A percentile compares a stretch with the other conserved stretches of the same genome.
These are phyloP conservation scores for Epizoanthus scotinus DNA, from an alignment of 92 coral and sea anemone genomes.

Conservation along the genomic window DNA sequence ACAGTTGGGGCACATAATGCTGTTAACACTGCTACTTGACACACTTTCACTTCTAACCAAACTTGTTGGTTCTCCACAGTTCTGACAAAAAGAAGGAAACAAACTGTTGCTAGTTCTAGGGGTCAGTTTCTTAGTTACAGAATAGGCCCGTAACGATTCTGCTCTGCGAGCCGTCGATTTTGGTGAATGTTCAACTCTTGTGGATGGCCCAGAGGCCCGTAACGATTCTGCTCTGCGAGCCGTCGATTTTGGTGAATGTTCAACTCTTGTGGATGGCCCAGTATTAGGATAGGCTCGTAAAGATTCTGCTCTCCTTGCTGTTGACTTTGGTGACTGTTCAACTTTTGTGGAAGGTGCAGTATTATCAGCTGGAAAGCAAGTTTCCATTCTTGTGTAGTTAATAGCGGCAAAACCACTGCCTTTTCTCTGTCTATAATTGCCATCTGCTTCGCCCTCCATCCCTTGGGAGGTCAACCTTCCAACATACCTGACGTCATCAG, in stretches of 20 bases:
- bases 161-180: conserved; percentile 29
- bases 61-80: conserved; percentile 69
- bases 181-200: conserved; percentile 27
- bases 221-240: conserved; percentile 33
- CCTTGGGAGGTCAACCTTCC: conserved; percentile 66
- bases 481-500: conserved; percentile 64
- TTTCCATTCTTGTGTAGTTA: conserved; percentile 45
- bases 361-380: no score
- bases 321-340: conserved; percentile 30
- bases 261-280: conserved; percentile 47
- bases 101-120: conserved; percentile 56
- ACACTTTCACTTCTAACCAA: conserved; percentile 1
- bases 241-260: conserved; percentile 27
- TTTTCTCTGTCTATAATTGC: conserved; percentile 56
- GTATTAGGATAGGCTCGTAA: conserved; percentile 25
- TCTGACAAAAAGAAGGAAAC: conserved; percentile 67
- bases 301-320: conserved; percentile 37
- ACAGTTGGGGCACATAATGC: conserved; percentile 38
- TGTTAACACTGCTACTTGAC: conserved; percentile 16
- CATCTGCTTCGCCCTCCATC: conserved; percentile 75
- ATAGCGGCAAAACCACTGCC: conserved; percentile 37
- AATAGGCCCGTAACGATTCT: conserved; percentile 26
- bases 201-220: conserved; percentile 47
- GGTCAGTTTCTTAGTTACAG: conserved; percentile 14
- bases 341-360: conserved; percentile 30